Conservation (phyloP, 2,888 invertebrate species). For the Ichneumon xanthorius region DNA sequence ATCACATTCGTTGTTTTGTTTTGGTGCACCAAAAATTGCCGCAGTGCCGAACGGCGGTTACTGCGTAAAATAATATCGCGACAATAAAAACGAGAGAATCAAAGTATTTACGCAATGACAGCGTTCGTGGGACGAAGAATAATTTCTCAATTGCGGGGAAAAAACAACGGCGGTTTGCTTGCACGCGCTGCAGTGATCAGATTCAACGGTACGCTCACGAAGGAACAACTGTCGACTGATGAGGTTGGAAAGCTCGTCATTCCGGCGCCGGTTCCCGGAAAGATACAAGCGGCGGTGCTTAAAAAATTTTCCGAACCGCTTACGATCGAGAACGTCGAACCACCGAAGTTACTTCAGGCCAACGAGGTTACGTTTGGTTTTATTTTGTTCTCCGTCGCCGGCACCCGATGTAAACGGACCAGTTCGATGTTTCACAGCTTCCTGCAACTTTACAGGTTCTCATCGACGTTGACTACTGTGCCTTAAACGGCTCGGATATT, state of each 20-base stretch:
- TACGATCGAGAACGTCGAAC: conserved; percentile 85
- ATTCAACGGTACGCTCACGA: conserved; percentile 58
- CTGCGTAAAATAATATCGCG: neutral
- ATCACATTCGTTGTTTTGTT: conserved; percentile 30
- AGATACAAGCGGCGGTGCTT: conserved; percentile 85
- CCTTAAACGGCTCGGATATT: conserved; percentile 89
- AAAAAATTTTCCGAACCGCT: conserved; percentile 85
- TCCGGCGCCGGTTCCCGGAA: conserved; percentile 72
- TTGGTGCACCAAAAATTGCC: neutral
- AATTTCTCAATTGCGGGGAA: conserved; percentile 54
- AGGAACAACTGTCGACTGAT: conserved; percentile 60
- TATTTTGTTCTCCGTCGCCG: neutral
- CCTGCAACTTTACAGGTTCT: conserved; percentile 85
- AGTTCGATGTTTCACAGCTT: neutral
- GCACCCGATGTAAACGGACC: neutral
- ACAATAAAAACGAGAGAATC: neutral
- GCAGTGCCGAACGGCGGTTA: neutral
- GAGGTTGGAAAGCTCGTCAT: conserved; percentile 57
- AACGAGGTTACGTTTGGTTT: conserved; percentile 82
- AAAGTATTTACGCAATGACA: conserved; percentile 52
- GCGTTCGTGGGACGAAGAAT: conserved; percentile 53
- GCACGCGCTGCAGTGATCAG: conserved; percentile 44
- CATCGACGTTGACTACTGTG: conserved; percentile 88
- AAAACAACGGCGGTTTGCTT: conserved; percentile 54
- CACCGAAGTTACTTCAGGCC: conserved; percentile 83